phyloP scores from a whole-genome alignment of 2,113 vertebrate species.

The Mixornis gularis region DNA sequence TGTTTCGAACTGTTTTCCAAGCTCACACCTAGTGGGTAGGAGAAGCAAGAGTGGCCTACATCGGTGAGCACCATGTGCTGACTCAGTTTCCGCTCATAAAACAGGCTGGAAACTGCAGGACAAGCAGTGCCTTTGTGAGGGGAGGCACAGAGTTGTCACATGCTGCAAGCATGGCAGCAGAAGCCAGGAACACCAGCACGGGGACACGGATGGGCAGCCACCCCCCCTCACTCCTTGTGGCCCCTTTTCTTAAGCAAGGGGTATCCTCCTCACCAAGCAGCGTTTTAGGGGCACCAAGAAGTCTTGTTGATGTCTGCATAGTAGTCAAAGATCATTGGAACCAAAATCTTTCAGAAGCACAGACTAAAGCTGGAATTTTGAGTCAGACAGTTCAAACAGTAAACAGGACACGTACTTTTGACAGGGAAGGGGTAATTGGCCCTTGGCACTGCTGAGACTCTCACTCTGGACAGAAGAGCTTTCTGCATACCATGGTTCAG shows the following conservation, averaged over 20 bases:
- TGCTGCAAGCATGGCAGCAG: not conserved
- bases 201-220: not conserved
- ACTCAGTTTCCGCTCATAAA: not conserved
- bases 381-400: not conserved
- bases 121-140: not conserved
- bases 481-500: not conserved
- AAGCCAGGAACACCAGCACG: not conserved
- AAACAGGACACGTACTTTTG: not conserved
- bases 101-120: not conserved
- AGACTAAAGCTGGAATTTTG: not conserved
- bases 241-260: not conserved
- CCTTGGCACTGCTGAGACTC: not conserved
- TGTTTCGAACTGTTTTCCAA: constrained; percentile 31
- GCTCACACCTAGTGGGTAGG: not conserved
- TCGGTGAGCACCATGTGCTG: not conserved
- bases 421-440: not conserved
- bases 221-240: not conserved
- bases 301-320: not conserved
- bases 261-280: not conserved
- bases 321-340: not conserved
- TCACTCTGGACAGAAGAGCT: not conserved
- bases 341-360: not conserved
- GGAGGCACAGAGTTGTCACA: not conserved
- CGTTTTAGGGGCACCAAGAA: not conserved
- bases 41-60: not conserved